Conservation (phyloP, 2,888 invertebrate species). For the Oligia latruncula region DNA sequence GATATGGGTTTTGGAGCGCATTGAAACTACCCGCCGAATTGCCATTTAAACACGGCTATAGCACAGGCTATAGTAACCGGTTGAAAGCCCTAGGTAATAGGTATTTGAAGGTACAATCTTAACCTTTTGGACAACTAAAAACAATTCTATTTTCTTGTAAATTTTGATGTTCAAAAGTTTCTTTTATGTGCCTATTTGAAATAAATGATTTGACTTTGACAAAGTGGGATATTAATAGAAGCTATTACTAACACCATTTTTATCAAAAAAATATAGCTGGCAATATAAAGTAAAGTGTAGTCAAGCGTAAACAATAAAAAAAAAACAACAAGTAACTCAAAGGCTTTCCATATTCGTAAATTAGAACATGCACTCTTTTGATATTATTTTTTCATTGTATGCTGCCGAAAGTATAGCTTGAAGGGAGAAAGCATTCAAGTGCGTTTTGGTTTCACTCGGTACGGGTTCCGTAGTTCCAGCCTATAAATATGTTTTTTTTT, state of each 20-base stretch:
- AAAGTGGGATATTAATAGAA: background rate
- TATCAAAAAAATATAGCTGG: background rate
- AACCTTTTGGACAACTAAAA: too few species aligned
- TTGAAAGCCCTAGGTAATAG: too few species aligned
- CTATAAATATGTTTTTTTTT: background rate
- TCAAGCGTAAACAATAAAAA: constrained; percentile 32
- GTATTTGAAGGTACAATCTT: too few species aligned
- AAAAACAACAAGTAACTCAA: constrained; percentile 29
- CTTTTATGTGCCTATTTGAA: too few species aligned
- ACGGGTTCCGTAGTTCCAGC: background rate
- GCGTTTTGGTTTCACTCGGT: background rate
- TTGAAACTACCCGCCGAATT: background rate
- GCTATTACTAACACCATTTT: background rate
- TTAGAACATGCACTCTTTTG: constrained; percentile 38
- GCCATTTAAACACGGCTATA: background rate
- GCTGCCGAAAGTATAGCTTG: constrained; percentile 3
- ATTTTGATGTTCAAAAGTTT: too few species aligned
- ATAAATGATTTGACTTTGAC: too few species aligned
- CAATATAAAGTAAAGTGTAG: constrained; percentile 18
- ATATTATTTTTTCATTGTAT: constrained; percentile 33
- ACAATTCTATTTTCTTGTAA: too few species aligned
- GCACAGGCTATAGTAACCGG: background rate
- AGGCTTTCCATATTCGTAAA: constrained; percentile 44
- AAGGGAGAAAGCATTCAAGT: background rate
- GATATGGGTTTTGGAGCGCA: too few species aligned